phyloP scores from a whole-genome alignment of 2,797 vertebrate species.

The Coregonus suidteri region DNA sequence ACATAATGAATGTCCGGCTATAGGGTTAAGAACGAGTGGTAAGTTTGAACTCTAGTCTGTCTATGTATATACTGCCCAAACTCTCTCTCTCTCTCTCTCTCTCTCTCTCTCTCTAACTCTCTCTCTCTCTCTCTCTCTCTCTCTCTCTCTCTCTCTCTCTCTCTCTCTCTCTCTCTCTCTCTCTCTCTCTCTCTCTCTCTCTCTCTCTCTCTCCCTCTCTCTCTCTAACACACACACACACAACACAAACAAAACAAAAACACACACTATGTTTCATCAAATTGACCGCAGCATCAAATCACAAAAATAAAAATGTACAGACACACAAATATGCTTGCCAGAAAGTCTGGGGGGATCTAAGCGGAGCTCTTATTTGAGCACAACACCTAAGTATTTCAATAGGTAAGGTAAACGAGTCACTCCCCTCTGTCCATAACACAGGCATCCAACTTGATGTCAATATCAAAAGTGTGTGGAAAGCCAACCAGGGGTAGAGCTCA shows the following conservation, averaged over 20 bases:
- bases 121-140: no score
- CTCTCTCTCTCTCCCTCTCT: neutral
- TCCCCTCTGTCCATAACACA: neutral
- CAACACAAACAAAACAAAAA: no score
- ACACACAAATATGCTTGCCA: no score
- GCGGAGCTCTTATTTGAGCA: neutral
- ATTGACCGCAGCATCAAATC: no score
- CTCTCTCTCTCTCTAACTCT: no score
- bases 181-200: no score
- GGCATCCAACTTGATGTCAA: neutral
- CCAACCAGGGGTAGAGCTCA: neutral
- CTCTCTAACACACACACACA: neutral
- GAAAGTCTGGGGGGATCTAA: neutral
- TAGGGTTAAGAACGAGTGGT: neutral
- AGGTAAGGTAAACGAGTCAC: neutral
- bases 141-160: no score
- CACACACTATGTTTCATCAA: no score
- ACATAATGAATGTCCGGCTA: neutral
- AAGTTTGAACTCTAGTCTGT: neutral
- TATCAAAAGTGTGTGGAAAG: neutral
- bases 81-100: no score
- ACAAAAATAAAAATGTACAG: no score
- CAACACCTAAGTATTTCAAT: neutral
- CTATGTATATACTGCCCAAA: neutral
- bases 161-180: no score